Evolutionary conservation across 92 coral and sea anemone species (phyloP), one percentile per base, ranked within the genome.

Genomic region (Bergia sp.): DNA sequence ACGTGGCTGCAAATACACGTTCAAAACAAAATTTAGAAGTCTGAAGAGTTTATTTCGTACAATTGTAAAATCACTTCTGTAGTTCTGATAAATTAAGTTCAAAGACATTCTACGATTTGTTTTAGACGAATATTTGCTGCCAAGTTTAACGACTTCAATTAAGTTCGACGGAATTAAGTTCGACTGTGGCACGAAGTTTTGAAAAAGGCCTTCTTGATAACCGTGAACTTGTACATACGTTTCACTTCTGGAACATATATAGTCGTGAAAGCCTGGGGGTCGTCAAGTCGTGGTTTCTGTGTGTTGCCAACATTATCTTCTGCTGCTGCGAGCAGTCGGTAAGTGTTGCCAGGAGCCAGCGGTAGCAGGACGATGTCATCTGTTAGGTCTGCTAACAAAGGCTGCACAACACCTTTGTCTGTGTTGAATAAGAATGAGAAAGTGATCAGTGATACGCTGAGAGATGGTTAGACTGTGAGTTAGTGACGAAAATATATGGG

Each of bases 261-360:
- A 47, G 88, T 44, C 80, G 79, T 73, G 57, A 86, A 76, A 21
- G 85, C 85, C 85, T 16, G 49, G 36, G 87, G 90, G n/a, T 76
- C 87, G 45, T 81, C 72, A 64, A 76, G 44, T 73, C 79, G 90
- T 50, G 91, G 42, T 16, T 88, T 82, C 61, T 92, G 88, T 74
- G 88, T 85, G 88, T 92, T 92, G 20, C 94, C 94, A 40, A 92
- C 94, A 71, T 89, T 69, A 64, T 92, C 94, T 79, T 89, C 88
- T 18, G 92, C 94, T 8, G 76, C 88, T 69, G 91, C 86, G 39
- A 92, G 44, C 76, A 92, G 61, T 37, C 82, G n/a, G 85, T 89
- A 89, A 37, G 55, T 89, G 37, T 57, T 86, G 39, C 91, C 94
- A 72, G 89, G 84, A 20, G 82, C 79, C 50, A 92, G 88, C 80